These are phyloP conservation scores for Drosophila algonquin DNA, from an alignment of 2,888 invertebrate species.

Conservation along the genomic window DNA sequence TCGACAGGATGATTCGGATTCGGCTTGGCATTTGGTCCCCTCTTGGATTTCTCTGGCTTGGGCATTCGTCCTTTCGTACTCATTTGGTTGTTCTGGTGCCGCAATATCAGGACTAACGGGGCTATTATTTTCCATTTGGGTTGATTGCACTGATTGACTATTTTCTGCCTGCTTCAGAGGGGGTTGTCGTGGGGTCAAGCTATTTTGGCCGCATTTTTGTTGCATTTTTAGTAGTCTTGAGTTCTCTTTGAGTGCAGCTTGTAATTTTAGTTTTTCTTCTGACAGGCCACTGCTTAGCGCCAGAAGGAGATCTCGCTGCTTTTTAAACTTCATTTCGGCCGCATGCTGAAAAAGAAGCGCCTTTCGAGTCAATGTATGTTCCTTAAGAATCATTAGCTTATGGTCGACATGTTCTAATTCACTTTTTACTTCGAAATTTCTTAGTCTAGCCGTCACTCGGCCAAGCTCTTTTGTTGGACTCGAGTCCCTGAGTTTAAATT, in stretches of 20 bases:
- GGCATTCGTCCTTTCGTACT: too few species aligned
- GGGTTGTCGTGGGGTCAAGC: too few species aligned
- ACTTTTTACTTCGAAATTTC: background rate
- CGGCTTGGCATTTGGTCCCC: too few species aligned
- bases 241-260: background rate
- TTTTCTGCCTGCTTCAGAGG: too few species aligned
- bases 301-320: background rate
- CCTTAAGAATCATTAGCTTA: background rate
- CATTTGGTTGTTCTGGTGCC: too few species aligned
- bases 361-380: background rate
- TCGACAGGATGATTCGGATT: background rate
- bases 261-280: background rate
- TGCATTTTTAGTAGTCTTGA: background rate
- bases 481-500: background rate
- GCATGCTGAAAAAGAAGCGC: background rate
- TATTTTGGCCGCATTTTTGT: background rate
- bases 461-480: background rate
- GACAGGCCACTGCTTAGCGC: background rate
- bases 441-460: background rate
- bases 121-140: too few species aligned
- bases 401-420: slow-evolving; percentile 4
- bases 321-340: background rate
- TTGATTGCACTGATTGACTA: too few species aligned
- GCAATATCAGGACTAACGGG: too few species aligned
- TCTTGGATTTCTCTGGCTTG: too few species aligned